Evolutionary conservation across 92 coral and sea anemone species (phyloP), one percentile per base, ranked within the genome.

Genomic region (Siderastrea siderea): DNA sequence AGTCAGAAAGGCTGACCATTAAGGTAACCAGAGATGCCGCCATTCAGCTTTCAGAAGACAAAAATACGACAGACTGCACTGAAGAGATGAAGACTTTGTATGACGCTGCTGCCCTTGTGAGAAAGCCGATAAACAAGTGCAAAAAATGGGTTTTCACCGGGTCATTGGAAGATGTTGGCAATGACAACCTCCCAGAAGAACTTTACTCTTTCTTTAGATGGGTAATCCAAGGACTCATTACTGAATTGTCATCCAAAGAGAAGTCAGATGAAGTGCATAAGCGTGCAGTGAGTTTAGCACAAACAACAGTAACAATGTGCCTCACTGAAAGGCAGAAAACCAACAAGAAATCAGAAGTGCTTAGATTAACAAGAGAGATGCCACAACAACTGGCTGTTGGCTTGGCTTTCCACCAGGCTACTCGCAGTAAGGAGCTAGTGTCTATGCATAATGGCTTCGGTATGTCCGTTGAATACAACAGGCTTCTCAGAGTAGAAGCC

Each of bases 121-220:
- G 92, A 87, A 90, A 90, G 61, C 63, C 84, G 80, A 90, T 93
- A 57, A 93, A 87, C 73, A 86, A 93, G 16, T 68, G 93, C 91
- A 86, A 83, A 81, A 93, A 63, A 15, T 93, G 93, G 96, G 92
- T 62, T 51, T 93, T 93, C 87, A 78, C 61, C 3, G 96, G 96
- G 55, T 66, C 82, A 15, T 90, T 93, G 47, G 90, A 86, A 14
- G 92, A 86, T 84, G 52, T 90, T 63, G 62, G 49, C 59, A 81
- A 86, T 4, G 66, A 86, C 3, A 75, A 89, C 53, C 9, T 93
- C 50, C 87, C 95, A 75, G 72, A 89, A 75, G 95, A 89, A 67
- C 95, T 93, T 62, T 82, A 81, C 81, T 89, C 73, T 78, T 93
- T 93, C 64, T 89, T 78, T 68, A 82, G 93, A 89, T 93, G 95